Percentiles rank a stretch among this genome's conserved stretches.
These are phyloP conservation scores for Spinus pinus DNA, from an alignment of 2,797 vertebrate species.

Conservation along the genomic window DNA sequence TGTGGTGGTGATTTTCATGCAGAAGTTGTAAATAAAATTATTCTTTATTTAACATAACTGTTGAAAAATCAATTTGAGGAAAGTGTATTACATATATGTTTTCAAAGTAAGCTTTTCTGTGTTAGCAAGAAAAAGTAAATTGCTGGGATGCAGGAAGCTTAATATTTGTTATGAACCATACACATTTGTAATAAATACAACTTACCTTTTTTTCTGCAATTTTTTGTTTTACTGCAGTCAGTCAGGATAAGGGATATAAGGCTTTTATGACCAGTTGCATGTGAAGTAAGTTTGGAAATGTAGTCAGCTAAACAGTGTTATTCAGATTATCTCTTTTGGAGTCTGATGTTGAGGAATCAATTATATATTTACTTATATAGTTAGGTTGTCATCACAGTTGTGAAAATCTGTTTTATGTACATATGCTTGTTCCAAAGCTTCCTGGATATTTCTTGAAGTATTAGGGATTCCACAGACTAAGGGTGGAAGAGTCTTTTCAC, in stretches of 20 bases:
- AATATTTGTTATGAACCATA: background rate
- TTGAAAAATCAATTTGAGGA: background rate
- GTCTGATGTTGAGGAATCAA: background rate
- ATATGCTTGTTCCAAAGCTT: background rate
- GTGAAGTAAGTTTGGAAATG: background rate
- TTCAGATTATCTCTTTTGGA: background rate
- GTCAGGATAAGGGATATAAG: background rate
- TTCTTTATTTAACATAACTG: background rate
- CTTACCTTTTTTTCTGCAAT: background rate
- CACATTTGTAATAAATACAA: background rate
- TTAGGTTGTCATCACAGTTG: background rate
- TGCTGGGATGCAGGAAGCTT: background rate
- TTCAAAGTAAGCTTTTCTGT: background rate
- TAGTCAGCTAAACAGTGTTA: background rate
- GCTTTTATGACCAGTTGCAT: background rate
- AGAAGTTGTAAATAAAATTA: background rate
- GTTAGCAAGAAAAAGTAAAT: background rate
- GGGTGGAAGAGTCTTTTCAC: background rate
- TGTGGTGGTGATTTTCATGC: background rate
- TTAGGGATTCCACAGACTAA: background rate
- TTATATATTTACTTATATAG: background rate
- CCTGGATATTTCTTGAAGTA: background rate
- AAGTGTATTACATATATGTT: fast-evolving
- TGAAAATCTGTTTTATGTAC: background rate
- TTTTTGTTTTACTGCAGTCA: background rate